Evolutionary conservation across 2,797 vertebrate genomes (phyloP).

Genomic region (Thripadectes ignobilis): DNA sequence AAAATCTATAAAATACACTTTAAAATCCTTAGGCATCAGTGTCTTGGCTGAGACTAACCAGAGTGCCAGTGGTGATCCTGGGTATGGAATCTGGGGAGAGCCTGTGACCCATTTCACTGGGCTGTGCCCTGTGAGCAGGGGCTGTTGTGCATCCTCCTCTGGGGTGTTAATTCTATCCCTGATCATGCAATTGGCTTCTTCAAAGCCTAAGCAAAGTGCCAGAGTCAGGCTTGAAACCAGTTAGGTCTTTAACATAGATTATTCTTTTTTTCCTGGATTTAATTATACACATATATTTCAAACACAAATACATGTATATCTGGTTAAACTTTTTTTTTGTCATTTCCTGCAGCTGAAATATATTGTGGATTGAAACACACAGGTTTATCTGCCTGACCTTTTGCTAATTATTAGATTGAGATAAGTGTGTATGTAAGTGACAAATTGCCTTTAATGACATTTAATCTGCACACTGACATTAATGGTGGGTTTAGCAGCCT

Average conservation of each 20-base stretch:
- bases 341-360: slow-evolving; percentile 49
- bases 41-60: neutral
- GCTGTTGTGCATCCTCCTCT: neutral
- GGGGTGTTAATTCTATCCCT: neutral
- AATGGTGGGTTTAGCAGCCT: slow-evolving; percentile 69
- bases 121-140: accelerated
- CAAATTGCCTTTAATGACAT: slow-evolving; percentile 79
- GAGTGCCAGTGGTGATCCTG: neutral
- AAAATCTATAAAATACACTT: too few relatives aligned
- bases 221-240: neutral
- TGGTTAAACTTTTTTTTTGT: slow-evolving; percentile 34
- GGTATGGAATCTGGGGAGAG: accelerated
- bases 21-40: too few relatives aligned
- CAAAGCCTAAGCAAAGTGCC: neutral
- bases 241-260: neutral
- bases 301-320: neutral
- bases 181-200: neutral
- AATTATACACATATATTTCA: neutral
- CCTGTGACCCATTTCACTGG: neutral
- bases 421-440: slow-evolving; percentile 73
- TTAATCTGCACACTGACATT: slow-evolving; percentile 74
- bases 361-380: slow-evolving; percentile 54
- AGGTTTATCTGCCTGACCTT: slow-evolving; percentile 76
- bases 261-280: slow-evolving; percentile 13
- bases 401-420: slow-evolving; percentile 76